Evolutionary conservation across 1,140 invertebrate species (phyloP), one percentile per base, ranked within the genome.

Genomic region (Hycleus phaleratus): DNA sequence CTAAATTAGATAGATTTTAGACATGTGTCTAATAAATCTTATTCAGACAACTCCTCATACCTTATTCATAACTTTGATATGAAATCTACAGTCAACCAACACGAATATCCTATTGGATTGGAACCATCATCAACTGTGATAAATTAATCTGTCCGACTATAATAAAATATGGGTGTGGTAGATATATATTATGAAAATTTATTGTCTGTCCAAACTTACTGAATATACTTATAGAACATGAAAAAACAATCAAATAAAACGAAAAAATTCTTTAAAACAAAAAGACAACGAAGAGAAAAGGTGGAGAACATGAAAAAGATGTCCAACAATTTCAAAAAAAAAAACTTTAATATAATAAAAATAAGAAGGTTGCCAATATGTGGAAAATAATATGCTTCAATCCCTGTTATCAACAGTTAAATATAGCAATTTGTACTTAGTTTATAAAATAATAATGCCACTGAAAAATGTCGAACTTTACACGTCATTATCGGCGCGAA

Each of bases 341-440:
- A n/a, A 1, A 42, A 5, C 7, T 32, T 32, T 32, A 1, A 5
- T 32, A 42, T 11, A n/a, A 42, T 42, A n/a, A 42, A 42, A 42
- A 42, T n/a, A 42, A 38, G 58, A 61, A 64, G 62, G 60, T 59
- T 43, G 59, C 62, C 62, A 66, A 66, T 62, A 66, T 64, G 57
- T 66, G 56, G 64, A 66, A 66, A 66, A 66, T 66, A 66, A 64
- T 57, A 66, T 61, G 62, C 42, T 66, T 63, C 42, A 61, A 45
- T 57, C 61, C 32, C 52, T 66, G 62, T 66, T 66, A 66, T 66
- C 62, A 53, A 54, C 49, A 12, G 60, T 59, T 66, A 66, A 66
- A 62, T 66, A 66, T 66, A 66, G 64, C 64, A 66, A 66, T 66
- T 66, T 66, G 64, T 63, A 64, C 47, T 60, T 60, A 60, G 58